Evolutionary conservation across 2,113 vertebrate genomes (phyloP), one percentile per base, ranked within the genome.

Genomic region (Melanostigma gelatinosum): DNA sequence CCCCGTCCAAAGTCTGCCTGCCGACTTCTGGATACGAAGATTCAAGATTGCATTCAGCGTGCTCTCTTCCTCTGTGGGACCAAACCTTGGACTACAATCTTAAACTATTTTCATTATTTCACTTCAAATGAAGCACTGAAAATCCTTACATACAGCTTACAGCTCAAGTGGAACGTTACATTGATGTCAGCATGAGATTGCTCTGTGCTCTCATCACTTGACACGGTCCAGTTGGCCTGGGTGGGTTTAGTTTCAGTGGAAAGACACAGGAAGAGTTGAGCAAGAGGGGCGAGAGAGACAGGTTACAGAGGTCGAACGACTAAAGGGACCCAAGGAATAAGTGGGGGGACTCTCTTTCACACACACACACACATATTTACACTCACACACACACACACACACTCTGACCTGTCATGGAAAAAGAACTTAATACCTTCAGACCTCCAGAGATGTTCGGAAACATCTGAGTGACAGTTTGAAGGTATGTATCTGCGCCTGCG

Each of bases 301-400:
- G 85, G 87, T 89, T 84, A 88, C 82, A 80, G 85, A 65, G 88
- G 90, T 89, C 80, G 27, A 8, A 85, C 64, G 24, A 80, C 73
- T 32, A 54, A 58, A 85, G 84, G 66, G 84, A 88, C 80, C 73
- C 27, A 16, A 71, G 82, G 68, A 67, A 78, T 44, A 61, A 87
- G 72, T 6, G 15, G 72, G 75, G 80, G 73, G 82, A 54, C 20
- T 54, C 50, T 54, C 9, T n/a, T 8, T 10, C 50, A 54, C 22
- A n/a, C 32, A 10, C 38, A 64, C 64, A 73, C 77, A 63, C 72
- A 12, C 70, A 44, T 16, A 29, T 76, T 27, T 50, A 38, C 50
- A 64, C 71, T 68, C 83, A 55, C 72, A 29, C 70, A 44, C 20
- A 29, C 76, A 38, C 57, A 38, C 50, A 57, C n/a, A 57, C 54